Base-by-base conservation (phyloP, 2,113 vertebrate genomes). In the Callopanchax toddi region DNA sequence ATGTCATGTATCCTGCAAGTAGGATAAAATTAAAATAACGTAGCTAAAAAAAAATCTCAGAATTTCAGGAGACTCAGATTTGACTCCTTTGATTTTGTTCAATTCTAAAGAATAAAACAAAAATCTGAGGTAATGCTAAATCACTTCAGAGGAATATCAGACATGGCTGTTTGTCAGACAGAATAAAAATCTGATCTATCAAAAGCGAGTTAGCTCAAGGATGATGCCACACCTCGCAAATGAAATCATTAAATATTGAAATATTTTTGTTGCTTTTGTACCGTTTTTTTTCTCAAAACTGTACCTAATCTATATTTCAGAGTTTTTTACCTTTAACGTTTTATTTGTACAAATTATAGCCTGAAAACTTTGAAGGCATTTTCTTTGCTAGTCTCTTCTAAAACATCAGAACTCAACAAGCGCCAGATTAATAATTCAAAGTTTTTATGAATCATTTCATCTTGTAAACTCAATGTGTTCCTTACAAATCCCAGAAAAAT, bases 11-110 rank as follows among this genome's bases (percentile, higher is more conserved):
- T 7, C 2, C 56, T 6, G 0, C 45, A 62, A 60, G 18, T 32
- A 0, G 17, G 39, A 53, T 62, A 50, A 55, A 53, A 69, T 32
- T 62, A 53, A 34, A 44, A 53, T 50, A 51, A 73, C 56, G 40
- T 60, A 16, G 32, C 74, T 65, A 64, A 79, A 32, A 50, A 58
- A 78, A 55, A 58, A 32, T 36, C 34, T 36, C 8, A 36, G 2
- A 36, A 7, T 36, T 36, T 36, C 34, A 36, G 34, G 9, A 36
- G 26, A 3, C 26, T 26, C 34, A 36, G 34, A 36, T 70, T 71
- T 48, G 25, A 44, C 32, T 49, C 21, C 20, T 53, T 52, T 71
- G 17, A 55, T 59, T 53, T 37, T 36, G 3, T 43, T 46, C 1
- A 50, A 12, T 69, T 56, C 40, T 18, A 11, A 34, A 12, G 17